Conservation (phyloP, 2,113 vertebrate species). For the Asarcornis scutulata region DNA sequence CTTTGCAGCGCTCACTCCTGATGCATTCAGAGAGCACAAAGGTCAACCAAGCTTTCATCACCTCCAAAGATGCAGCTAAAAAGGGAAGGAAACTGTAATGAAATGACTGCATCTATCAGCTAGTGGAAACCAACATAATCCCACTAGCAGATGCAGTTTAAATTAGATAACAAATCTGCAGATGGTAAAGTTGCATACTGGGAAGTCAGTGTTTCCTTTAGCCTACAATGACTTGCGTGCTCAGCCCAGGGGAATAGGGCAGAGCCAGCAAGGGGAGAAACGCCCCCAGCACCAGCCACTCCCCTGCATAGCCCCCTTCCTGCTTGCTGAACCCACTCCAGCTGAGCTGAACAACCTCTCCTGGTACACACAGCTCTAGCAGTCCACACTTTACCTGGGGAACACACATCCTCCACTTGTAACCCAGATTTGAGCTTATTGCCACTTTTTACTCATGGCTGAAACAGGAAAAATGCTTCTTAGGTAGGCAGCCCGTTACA, state of each 20-base stretch:
- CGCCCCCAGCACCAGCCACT: not conserved
- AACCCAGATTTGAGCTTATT: constrained; percentile 20
- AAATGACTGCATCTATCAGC: constrained; percentile 50
- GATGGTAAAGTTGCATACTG: not conserved
- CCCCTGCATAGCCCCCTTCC: not conserved
- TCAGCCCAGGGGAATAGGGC: not conserved
- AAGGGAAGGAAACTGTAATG: constrained; percentile 56
- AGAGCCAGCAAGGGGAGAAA: not conserved
- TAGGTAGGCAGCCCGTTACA: not conserved
- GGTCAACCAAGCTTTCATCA: constrained; percentile 61
- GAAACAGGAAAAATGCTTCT: constrained; percentile 17
- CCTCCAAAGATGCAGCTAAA: constrained; percentile 52
- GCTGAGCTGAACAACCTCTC: not conserved
- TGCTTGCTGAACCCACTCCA: not conserved
- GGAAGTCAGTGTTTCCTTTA: not conserved
- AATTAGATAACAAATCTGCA: constrained; percentile 42
- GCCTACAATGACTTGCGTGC: not conserved
- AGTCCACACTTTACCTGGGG: not conserved
- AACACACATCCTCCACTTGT: not conserved
- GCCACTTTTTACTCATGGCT: not conserved
- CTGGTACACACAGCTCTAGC: not conserved
- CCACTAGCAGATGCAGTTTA: constrained; percentile 42
- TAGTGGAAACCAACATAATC: constrained; percentile 56
- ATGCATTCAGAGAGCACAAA: constrained; percentile 53
- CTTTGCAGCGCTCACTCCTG: constrained; percentile 58